Evolutionary conservation across 2,888 invertebrate genomes (phyloP).

Genomic region (Diarsia rubi): DNA sequence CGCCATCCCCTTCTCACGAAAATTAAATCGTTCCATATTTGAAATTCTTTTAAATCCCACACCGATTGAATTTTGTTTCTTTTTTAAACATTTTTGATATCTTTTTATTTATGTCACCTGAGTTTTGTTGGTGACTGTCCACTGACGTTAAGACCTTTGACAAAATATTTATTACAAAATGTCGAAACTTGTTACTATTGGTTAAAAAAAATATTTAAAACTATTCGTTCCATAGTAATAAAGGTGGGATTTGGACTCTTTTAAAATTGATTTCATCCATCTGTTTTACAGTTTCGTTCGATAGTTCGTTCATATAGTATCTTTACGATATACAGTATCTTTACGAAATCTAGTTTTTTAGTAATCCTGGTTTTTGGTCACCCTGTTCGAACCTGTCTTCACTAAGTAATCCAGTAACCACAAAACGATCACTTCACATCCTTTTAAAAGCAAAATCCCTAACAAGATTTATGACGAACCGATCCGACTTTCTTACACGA

Average conservation of each 20-base stretch:
- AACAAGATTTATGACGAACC: conserved; percentile 62
- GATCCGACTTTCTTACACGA: conserved; percentile 59
- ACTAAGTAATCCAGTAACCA: conserved; percentile 14
- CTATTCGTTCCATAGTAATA: background rate
- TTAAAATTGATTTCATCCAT: background rate
- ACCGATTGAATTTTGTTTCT: conserved; percentile 72
- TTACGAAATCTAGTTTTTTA: background rate
- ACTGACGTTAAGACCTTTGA: conserved; percentile 44
- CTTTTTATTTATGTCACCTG: conserved; percentile 64
- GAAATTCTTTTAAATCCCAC: conserved; percentile 78
- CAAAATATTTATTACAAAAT: conserved; percentile 25
- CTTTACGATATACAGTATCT: background rate
- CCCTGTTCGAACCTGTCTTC: background rate
- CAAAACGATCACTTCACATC: conserved; percentile 24
- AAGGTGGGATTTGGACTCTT: too few species aligned
- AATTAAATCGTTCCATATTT: conserved; percentile 84
- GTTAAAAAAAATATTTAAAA: conserved; percentile 9
- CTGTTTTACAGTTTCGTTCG: background rate
- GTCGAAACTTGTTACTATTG: background rate
- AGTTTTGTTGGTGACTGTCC: conserved; percentile 62
- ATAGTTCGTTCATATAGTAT: background rate
- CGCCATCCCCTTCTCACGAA: conserved; percentile 75
- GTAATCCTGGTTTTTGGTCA: background rate
- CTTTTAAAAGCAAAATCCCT: conserved; percentile 35
- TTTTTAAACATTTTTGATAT: conserved; percentile 67